Percentiles rank a stretch among this genome's conserved stretches.
phyloP scores from a whole-genome alignment of 2,888 invertebrate species.

The Eilema depressum region DNA sequence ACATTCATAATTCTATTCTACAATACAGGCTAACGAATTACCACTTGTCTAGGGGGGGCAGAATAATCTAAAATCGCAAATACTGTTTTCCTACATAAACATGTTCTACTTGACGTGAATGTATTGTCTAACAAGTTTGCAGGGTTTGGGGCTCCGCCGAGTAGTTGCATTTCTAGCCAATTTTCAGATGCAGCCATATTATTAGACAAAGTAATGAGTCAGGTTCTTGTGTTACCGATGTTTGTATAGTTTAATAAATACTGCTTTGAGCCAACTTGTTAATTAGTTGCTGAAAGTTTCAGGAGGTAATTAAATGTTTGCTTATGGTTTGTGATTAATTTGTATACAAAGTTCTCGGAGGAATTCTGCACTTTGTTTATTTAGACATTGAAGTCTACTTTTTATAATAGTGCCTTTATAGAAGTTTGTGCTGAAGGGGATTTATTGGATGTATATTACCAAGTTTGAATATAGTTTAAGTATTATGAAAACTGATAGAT shows the following conservation, averaged over 20 bases:
- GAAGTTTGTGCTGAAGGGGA: neutral
- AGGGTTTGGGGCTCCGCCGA: constrained; percentile 37
- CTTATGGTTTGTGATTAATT: constrained; percentile 7
- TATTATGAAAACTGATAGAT: no score
- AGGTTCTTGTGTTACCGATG: constrained; percentile 4
- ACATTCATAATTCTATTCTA: no score
- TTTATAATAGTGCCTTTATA: neutral
- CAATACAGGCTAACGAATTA: no score
- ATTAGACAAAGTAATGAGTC: constrained; percentile 46
- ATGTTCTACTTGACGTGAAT: constrained; percentile 26
- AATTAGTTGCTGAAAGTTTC: constrained; percentile 33
- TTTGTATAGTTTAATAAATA: constrained; percentile 30
- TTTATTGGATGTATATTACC: neutral
- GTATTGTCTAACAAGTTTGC: constrained; percentile 25
- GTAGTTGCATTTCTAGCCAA: constrained; percentile 39
- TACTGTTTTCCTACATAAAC: neutral
- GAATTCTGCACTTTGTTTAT: neutral
- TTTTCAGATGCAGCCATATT: constrained; percentile 41
- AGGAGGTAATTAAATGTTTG: constrained; percentile 20
- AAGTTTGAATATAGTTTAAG: no score
- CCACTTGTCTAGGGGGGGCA: no score
- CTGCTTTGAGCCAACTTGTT: constrained; percentile 19
- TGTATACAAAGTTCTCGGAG: neutral
- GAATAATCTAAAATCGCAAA: neutral
- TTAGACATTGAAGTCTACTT: neutral